These are phyloP conservation scores for Drosophila sordidula DNA, from an alignment of 2,888 invertebrate genomes.

Conservation along the genomic window DNA sequence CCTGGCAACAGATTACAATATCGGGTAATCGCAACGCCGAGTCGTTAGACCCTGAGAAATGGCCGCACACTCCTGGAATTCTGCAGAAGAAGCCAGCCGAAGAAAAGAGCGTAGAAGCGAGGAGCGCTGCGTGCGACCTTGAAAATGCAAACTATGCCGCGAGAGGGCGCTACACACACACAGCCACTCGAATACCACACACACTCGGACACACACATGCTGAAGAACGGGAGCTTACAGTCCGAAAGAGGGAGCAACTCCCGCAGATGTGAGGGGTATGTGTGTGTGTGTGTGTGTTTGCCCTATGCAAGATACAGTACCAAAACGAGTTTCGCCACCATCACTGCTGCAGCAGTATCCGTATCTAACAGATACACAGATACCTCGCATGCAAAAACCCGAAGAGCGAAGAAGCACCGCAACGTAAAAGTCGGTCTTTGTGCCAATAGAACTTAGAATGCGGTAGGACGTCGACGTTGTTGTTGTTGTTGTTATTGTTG, in stretches of 20 bases:
- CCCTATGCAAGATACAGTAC: conserved; percentile 36
- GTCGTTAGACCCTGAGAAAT: conserved; percentile 70
- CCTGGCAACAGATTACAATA: conserved; percentile 74
- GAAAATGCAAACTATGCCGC: conserved; percentile 80
- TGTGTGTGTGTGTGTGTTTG: conserved; percentile 28
- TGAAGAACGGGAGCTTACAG: conserved; percentile 38
- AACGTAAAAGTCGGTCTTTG: conserved; percentile 81
- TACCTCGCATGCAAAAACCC: conserved; percentile 35
- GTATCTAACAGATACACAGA: conserved; percentile 73
- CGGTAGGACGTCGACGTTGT: conserved; percentile 61
- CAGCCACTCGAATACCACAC: conserved; percentile 25
- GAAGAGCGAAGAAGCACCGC: conserved; percentile 45
- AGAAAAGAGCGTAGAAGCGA: conserved; percentile 3
- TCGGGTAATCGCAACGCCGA: conserved; percentile 35
- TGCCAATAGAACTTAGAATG: conserved; percentile 82
- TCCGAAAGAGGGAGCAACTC: not conserved
- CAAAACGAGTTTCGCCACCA: conserved; percentile 66
- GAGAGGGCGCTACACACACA: conserved; percentile 67
- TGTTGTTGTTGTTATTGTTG: conserved; percentile 6
- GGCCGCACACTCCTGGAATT: conserved; percentile 59
- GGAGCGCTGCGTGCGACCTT: conserved; percentile 60
- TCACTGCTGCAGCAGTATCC: conserved; percentile 58
- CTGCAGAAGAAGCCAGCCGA: conserved; percentile 59
- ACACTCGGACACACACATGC: conserved; percentile 6
- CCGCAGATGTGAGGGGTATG: conserved; percentile 3